A percentile compares a stretch with the other conserved stretches of the same genome.
Evolutionary conservation across 2,113 vertebrate species (phyloP).

Genomic region (Pica pica): DNA sequence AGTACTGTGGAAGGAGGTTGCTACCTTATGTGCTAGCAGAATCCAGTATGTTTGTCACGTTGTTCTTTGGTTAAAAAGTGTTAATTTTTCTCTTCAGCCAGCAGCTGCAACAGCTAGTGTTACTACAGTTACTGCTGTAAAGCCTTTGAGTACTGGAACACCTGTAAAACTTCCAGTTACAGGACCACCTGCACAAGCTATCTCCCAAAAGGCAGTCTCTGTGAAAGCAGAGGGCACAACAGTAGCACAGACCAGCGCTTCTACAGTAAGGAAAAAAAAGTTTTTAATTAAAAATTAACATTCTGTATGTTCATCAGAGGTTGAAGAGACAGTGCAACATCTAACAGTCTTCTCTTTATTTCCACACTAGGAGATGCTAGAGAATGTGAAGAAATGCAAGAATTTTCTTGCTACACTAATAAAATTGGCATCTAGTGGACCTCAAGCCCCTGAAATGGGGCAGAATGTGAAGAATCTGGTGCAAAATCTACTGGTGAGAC

Average conservation of each 20-base stretch:
- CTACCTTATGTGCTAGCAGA: neutral
- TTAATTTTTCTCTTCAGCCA: slow-evolving; percentile 67
- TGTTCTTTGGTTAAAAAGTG: slow-evolving; percentile 22
- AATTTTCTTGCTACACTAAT: slow-evolving; percentile 94
- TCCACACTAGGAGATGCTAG: slow-evolving; percentile 78
- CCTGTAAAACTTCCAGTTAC: slow-evolving; percentile 63
- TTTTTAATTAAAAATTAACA: slow-evolving; percentile 31
- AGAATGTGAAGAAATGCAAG: slow-evolving; percentile 97
- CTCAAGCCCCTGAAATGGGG: slow-evolving; percentile 84
- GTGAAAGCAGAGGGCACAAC: slow-evolving; percentile 59
- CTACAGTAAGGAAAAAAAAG: slow-evolving; percentile 65
- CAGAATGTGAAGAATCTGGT: slow-evolving; percentile 88
- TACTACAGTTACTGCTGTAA: slow-evolving; percentile 59
- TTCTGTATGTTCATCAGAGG: slow-evolving; percentile 38
- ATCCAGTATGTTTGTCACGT: slow-evolving; percentile 2
- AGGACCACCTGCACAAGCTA: slow-evolving; percentile 46
- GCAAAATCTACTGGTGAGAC: slow-evolving; percentile 84
- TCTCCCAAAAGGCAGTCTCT: slow-evolving; percentile 40
- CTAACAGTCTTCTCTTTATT: slow-evolving; percentile 30
- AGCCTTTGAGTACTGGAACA: slow-evolving; percentile 61
- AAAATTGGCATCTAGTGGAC: slow-evolving; percentile 88
- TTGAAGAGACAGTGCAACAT: neutral
- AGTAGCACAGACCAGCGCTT: slow-evolving; percentile 53
- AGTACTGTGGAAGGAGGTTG: neutral
- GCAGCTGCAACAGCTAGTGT: slow-evolving; percentile 58